Conservation (phyloP, 2,113 vertebrate genomes). For the Bos javanicus region DNA sequence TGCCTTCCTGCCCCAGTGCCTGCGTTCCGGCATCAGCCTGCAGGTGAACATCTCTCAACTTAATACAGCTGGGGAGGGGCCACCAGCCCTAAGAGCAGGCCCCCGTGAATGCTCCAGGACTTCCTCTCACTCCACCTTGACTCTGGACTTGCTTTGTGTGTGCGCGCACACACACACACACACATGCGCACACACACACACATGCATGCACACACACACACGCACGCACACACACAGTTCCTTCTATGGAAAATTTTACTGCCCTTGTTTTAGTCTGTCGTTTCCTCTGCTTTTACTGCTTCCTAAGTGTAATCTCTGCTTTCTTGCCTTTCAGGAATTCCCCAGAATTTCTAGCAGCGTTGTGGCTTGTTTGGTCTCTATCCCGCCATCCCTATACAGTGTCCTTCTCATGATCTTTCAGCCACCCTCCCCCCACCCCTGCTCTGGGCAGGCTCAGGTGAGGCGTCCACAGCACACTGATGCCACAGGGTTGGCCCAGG, state of each 20-base stretch:
- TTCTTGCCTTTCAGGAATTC: not conserved
- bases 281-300: not conserved
- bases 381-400: not conserved
- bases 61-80: not conserved
- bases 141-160: not conserved
- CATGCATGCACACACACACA: not conserved
- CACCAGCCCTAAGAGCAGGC: not conserved
- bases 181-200: not conserved
- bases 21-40: not conserved
- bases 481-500: not conserved
- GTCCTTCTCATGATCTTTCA: not conserved
- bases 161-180: not conserved
- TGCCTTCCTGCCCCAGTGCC: not conserved
- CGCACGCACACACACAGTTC: not conserved
- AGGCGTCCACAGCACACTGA: fast-evolving
- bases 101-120: not conserved
- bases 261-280: not conserved
- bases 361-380: not conserved
- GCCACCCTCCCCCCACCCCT: no score
- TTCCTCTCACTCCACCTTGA: not conserved
- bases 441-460: not conserved
- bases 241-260: not conserved
- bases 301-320: not conserved
- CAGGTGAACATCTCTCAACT: not conserved
- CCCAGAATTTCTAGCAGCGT: not conserved